Base-by-base conservation (phyloP, 2,888 invertebrate species). In the Chelonus formosanus region DNA sequence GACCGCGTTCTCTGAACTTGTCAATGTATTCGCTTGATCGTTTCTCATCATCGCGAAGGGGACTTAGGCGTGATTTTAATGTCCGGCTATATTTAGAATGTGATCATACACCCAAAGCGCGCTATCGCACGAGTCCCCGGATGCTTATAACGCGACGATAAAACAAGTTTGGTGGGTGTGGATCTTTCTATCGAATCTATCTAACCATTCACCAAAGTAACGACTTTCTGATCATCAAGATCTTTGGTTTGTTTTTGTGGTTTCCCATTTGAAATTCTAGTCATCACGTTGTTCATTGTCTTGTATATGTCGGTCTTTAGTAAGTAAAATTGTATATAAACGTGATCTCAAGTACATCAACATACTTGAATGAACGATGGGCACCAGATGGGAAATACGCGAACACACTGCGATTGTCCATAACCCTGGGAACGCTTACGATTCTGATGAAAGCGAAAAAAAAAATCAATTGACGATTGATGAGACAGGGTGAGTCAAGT, bases 351-450 rank as follows among this genome's bases (percentile, higher is more conserved):
- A 52, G 52, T 31, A 10, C 32, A 31, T 50, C 40, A 40, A 6
- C 40, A 10, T 10, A 31, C 43, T 61, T 52, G 52, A 57, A 48
- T 67, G 31, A 58, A 67, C 70, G 10, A 68, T 70, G 69, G 67
- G 68, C 43, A 60, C 56, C 62, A 64, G 60, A 69, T 73, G 71
- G 70, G 70, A 70, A 44, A 65, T 64, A 64, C 67, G 67, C 67
- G 67, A 73, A 56, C 73, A 70, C 68, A 68, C 67, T n/a, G 56
- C 62, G 35, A 62, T 67, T 67, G 62, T 67, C 44, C 58, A 67
- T 58, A 45, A 62, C 5, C 36, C 56, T 56, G 56, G 55, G 36
- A 63, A 56, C 55, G 63, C 47, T 45, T 56, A 54, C 45, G 62
- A 56, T 56, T 54, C n/a, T 7, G 63, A 48, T 63, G 58, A 10